Conservation (phyloP, 53 echinoderm and acorn worm species). For the Arbacia lixula region DNA sequence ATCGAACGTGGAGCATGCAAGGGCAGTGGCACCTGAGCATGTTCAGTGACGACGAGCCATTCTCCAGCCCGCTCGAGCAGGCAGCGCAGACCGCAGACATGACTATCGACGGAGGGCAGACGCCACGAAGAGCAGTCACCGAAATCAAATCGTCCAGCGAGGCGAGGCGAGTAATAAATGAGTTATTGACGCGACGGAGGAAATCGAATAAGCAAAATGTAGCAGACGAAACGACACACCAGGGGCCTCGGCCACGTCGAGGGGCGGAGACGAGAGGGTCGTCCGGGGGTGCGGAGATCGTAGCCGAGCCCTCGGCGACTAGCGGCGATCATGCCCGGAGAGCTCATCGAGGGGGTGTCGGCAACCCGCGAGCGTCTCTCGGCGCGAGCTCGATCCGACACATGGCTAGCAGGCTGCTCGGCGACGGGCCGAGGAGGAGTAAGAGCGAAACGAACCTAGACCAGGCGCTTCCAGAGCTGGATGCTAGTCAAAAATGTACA, state of each 20-base stretch:
- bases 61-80: neutral
- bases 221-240: neutral
- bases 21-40: slow-evolving; percentile 3
- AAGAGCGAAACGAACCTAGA: slow-evolving; percentile 36
- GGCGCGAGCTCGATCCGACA: neutral
- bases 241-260: neutral
- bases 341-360: neutral
- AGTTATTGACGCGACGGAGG: slow-evolving; percentile 11
- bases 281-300: neutral
- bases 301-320: neutral
- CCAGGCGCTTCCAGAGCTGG: slow-evolving; percentile 1
- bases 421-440: slow-evolving; percentile 5
- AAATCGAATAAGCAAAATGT: slow-evolving; percentile 14
- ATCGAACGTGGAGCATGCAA: neutral
- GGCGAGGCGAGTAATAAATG: slow-evolving; percentile 40
- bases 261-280: neutral
- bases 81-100: slow-evolving; percentile 12
- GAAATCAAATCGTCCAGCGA: slow-evolving; percentile 26
- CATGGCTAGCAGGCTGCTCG: neutral
- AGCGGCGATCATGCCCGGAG: neutral
- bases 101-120: slow-evolving; percentile 3
- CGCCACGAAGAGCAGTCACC: slow-evolving; percentile 14
- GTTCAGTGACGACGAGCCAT: neutral
- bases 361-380: neutral
- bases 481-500: slow-evolving; percentile 1